Percentiles rank a stretch among this genome's conserved stretches.
Evolutionary conservation across 2,797 vertebrate species (phyloP).

Genomic region (Aldrovandia affinis): DNA sequence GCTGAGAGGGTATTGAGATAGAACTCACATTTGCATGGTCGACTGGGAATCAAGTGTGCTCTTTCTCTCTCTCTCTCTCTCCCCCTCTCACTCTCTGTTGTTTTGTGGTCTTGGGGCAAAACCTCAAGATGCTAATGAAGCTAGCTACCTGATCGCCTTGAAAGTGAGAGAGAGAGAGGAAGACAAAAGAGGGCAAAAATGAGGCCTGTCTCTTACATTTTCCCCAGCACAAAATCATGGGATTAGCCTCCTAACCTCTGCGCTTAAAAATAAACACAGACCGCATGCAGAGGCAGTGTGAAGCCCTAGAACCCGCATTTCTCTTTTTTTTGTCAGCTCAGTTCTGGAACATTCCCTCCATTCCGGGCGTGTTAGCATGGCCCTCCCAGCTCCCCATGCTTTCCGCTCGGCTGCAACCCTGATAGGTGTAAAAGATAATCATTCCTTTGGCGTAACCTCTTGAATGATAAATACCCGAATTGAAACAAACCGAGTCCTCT

Average conservation of each 20-base stretch:
- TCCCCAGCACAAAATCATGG: neutral
- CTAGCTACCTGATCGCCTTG: constrained; percentile 62
- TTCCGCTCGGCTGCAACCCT: constrained; percentile 32
- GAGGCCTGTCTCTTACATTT: neutral
- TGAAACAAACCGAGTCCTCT: constrained; percentile 61
- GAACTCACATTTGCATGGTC: no score
- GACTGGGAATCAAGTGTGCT: no score
- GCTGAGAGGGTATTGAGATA: no score
- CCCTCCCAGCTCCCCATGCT: no score
- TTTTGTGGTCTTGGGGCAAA: no score
- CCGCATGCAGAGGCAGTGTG: neutral
- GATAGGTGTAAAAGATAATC: constrained; percentile 62
- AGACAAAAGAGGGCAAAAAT: constrained; percentile 18
- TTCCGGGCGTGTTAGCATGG: no score
- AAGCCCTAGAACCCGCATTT: neutral
- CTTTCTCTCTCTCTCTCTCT: constrained; percentile 37
- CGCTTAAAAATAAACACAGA: constrained; percentile 9
- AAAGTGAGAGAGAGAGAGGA: no score
- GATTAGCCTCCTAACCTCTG: neutral
- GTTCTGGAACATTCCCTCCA: no score
- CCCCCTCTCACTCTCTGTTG: constrained; percentile 32
- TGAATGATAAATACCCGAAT: constrained; percentile 69
- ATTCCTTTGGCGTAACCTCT: constrained; percentile 54
- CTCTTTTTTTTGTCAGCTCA: no score
- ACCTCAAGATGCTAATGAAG: constrained; percentile 60